Conservation (phyloP, 2,797 vertebrate species). For the Dallia pectoralis region DNA sequence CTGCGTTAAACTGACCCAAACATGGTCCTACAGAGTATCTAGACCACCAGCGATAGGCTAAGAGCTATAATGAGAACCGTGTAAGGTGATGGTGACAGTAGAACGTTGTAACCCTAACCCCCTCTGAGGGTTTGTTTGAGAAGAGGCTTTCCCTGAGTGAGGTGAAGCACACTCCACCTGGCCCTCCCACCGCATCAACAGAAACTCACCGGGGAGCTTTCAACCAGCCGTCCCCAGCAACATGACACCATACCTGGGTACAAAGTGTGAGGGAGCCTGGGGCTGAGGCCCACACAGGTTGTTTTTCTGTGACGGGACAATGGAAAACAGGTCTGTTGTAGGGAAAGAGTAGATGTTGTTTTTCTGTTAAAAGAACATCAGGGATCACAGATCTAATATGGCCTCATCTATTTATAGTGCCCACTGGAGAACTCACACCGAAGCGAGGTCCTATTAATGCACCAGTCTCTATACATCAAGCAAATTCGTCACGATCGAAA, state of each 20-base stretch:
- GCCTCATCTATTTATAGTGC: background rate
- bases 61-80: background rate
- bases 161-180: background rate
- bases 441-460: background rate
- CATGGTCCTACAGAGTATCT: background rate
- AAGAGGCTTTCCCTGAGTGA: background rate
- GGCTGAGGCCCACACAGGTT: slow-evolving; percentile 28
- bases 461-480: background rate
- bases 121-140: background rate
- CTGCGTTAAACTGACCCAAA: too few species aligned
- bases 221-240: background rate
- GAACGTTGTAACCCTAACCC: background rate
- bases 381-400: background rate
- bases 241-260: background rate
- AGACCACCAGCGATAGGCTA: background rate
- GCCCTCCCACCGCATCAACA: background rate
- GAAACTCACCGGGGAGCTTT: background rate
- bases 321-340: too few species aligned
- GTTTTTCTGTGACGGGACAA: too few species aligned
- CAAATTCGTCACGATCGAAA: background rate
- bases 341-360: slow-evolving; percentile 4
- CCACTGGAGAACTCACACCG: background rate
- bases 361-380: background rate
- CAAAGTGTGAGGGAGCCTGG: background rate
- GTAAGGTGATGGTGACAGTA: background rate